Percentiles rank a stretch among this genome's conserved stretches.
phyloP scores from a whole-genome alignment of 2,888 invertebrate species.

The Tetranychus truncatus region DNA sequence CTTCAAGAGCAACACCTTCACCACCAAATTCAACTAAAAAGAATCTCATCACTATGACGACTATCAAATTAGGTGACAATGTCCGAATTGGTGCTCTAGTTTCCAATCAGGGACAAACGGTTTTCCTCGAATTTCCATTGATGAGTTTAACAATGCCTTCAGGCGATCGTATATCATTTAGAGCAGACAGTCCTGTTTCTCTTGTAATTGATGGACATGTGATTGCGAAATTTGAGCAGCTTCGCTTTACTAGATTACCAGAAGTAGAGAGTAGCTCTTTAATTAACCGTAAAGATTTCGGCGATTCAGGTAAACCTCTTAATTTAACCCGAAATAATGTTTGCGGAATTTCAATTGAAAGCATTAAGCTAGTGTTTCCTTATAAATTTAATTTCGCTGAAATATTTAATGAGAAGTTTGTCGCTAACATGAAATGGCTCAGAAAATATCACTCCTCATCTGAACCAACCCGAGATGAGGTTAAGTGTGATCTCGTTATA shows the following conservation, averaged over 20 bases:
- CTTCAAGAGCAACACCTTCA: no score
- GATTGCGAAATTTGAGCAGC: slow-evolving; percentile 23
- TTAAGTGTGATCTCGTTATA: slow-evolving; percentile 74
- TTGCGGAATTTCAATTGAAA: slow-evolving; percentile 38
- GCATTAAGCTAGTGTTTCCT: slow-evolving; percentile 42
- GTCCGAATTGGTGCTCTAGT: slow-evolving; percentile 22
- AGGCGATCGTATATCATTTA: not conserved
- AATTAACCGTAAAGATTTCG: slow-evolving; percentile 42
- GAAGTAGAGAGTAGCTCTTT: slow-evolving; percentile 46
- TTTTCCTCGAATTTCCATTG: slow-evolving; percentile 18
- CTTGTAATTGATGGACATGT: slow-evolving; percentile 23
- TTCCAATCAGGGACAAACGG: slow-evolving; percentile 19
- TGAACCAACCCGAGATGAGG: slow-evolving; percentile 47
- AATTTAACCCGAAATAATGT: slow-evolving; percentile 50
- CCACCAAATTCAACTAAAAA: not conserved
- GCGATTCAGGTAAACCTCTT: slow-evolving; percentile 44
- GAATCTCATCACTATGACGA: slow-evolving; percentile 8
- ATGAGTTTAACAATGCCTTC: slow-evolving; percentile 5
- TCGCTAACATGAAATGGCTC: slow-evolving; percentile 63
- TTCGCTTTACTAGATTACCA: not conserved
- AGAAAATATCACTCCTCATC: slow-evolving; percentile 49
- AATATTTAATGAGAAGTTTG: slow-evolving; percentile 64
- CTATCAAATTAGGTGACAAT: slow-evolving; percentile 20
- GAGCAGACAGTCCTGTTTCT: slow-evolving; percentile 14
- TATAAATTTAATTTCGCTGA: slow-evolving; percentile 71